Evolutionary conservation across 1,140 invertebrate genomes (phyloP).

Genomic region (Orchestia grillus): DNA sequence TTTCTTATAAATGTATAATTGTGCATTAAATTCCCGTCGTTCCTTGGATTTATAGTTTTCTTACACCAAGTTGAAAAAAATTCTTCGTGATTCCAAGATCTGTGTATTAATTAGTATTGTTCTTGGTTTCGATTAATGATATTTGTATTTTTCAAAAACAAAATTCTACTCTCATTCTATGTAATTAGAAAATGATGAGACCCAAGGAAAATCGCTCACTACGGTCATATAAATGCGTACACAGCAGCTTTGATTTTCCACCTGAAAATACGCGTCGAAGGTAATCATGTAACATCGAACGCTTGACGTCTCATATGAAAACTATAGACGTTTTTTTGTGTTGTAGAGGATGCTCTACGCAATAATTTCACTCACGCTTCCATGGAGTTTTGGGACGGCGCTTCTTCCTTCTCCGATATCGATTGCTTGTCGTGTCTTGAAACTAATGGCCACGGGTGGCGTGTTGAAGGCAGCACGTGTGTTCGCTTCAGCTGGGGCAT

Average conservation of each 20-base stretch:
- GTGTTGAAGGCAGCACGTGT: not conserved
- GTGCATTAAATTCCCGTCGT: not conserved
- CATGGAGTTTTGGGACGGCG: not conserved
- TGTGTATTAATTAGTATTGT: too few species aligned
- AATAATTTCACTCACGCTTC: not conserved
- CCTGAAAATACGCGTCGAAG: not conserved
- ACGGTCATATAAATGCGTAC: not conserved
- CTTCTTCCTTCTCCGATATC: not conserved
- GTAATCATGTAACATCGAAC: not conserved
- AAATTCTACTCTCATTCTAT: too few species aligned
- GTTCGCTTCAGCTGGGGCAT: not conserved
- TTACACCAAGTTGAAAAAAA: not conserved
- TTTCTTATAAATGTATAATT: not conserved
- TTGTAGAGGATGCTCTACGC: not conserved
- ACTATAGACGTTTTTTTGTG: not conserved
- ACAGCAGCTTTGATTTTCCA: not conserved
- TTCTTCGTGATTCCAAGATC: not conserved
- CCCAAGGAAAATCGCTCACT: not conserved
- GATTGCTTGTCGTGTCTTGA: conserved; percentile 29
- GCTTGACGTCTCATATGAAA: not conserved
- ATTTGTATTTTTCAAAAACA: not conserved
- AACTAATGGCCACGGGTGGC: not conserved
- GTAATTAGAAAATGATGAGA: not conserved
- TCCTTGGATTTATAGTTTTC: not conserved
- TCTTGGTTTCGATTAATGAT: too few species aligned